Evolutionary conservation across 2,797 vertebrate genomes (phyloP).

Genomic region (Sebastes miniatus): DNA sequence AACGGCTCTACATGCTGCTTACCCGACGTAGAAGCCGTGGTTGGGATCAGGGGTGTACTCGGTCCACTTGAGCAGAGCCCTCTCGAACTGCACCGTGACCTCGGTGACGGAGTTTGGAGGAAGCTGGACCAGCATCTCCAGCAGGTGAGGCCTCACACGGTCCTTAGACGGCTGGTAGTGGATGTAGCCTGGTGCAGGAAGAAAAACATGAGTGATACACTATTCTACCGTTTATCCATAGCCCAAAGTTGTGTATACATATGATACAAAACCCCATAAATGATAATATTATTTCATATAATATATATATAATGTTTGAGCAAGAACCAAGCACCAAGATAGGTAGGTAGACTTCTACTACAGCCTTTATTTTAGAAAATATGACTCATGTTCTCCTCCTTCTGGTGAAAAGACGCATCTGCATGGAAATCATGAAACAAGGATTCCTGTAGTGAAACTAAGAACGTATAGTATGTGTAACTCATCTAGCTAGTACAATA

Average conservation of each 20-base stretch:
- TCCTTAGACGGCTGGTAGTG: slow-evolving; percentile 97
- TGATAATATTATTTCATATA: background rate
- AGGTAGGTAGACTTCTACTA: background rate
- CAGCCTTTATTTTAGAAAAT: background rate
- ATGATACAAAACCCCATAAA: background rate
- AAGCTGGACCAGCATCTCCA: slow-evolving; percentile 97
- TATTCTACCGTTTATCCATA: background rate
- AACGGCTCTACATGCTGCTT: slow-evolving; percentile 16
- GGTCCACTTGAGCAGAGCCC: slow-evolving; percentile 96
- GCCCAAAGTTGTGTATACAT: background rate
- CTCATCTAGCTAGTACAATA: background rate
- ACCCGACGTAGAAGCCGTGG: slow-evolving; percentile 96
- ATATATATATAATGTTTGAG: background rate
- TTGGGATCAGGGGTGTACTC: slow-evolving; percentile 97
- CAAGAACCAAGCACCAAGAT: background rate
- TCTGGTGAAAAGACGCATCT: slow-evolving; percentile 42
- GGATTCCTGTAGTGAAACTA: background rate
- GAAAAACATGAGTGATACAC: background rate
- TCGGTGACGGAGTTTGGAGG: slow-evolving; percentile 95
- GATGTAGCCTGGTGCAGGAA: slow-evolving; percentile 87
- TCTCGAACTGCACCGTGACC: slow-evolving; percentile 96
- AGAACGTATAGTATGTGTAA: too few species aligned
- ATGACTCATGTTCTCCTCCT: slow-evolving; percentile 41
- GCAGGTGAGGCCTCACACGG: slow-evolving; percentile 89
- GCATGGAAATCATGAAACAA: background rate